Base-by-base conservation (phyloP, 2,113 vertebrate species). In the Hyla sarda region DNA sequence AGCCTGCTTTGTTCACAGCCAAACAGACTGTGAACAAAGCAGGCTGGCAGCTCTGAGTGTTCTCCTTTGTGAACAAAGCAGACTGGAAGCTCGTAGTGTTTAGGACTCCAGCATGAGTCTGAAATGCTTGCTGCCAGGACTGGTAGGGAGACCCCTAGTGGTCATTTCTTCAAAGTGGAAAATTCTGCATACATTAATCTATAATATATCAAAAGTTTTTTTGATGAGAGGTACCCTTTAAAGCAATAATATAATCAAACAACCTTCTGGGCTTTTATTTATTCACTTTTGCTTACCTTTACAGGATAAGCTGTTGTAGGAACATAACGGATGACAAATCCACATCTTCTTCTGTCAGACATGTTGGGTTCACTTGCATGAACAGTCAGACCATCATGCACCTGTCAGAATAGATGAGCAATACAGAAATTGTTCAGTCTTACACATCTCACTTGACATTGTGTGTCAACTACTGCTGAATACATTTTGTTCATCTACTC, bases 291-390 rank as follows among this genome's bases (percentile, higher is more conserved):
- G 23, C 89, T 93, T 52, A 95, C 95, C 91, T 95, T 47, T 34
- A 85, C 90, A 58, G 94, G 94, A 87, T 92, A 93, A 3, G 94
- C 93, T 84, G 77, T 90, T 45, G 95, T 94, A 69, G 94, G 92
- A 45, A 95, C 90, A 34, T 94, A 96, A 16, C 95, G 94, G 32
- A 95, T 93, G 48, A 96, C 95, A 41, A 95, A 94, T 30, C 95
- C 95, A 90, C 94, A 96, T 76, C 94, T 93, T 58, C 95, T 94
- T 65, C 47, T 91, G 75, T 90, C 87, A 11, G 95, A 96, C 16
- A 82, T 92, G 91, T 96, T 96, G 78, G 94, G 72, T 13, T 95
- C 93, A 87, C 95, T 96, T 78, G 91, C 94, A 67, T 96, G 94
- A 37, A 96, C 92, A 11, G 95, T 92, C 60, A 95, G 56, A 60